Percentiles rank a stretch among this genome's conserved stretches.
These are phyloP conservation scores for Hyalella azteca DNA, from an alignment of 2,888 invertebrate genomes.

Conservation along the genomic window DNA sequence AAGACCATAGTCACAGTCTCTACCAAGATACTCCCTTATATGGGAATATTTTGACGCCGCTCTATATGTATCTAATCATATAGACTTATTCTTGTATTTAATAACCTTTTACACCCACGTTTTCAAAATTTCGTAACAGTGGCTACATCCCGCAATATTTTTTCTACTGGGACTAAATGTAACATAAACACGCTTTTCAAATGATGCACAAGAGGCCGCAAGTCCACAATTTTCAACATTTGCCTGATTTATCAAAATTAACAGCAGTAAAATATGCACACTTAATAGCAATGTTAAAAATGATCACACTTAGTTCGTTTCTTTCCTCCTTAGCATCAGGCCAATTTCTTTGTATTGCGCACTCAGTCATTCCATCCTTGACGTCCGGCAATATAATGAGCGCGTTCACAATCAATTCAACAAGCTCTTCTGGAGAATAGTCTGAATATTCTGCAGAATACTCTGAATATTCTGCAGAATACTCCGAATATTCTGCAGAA, in stretches of 20 bases:
- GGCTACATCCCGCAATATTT: conserved; percentile 60
- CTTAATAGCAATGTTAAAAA: conserved; percentile 54
- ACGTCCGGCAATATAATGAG: not conserved
- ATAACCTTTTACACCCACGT: conserved; percentile 61
- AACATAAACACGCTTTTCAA: conserved; percentile 59
- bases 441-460: too few species aligned
- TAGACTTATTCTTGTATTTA: too few species aligned
- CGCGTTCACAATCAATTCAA: not conserved
- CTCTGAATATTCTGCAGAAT: too few species aligned
- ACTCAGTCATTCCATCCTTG: not conserved
- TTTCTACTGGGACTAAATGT: conserved; percentile 56
- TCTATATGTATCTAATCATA: too few species aligned
- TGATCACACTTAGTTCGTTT: not conserved
- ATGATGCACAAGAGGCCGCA: conserved; percentile 58
- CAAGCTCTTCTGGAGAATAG: too few species aligned
- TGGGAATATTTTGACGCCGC: too few species aligned
- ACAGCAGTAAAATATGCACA: conserved; percentile 59
- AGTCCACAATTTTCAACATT: too few species aligned
- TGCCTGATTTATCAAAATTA: conserved; percentile 57
- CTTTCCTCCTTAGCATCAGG: not conserved
- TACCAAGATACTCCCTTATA: too few species aligned
- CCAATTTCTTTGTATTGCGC: not conserved
- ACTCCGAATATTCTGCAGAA: too few species aligned
- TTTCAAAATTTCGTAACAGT: conserved; percentile 62
- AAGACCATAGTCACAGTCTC: too few species aligned